These are phyloP conservation scores for Saguinus midas DNA, from an alignment of 2,113 vertebrate genomes.

Conservation along the genomic window DNA sequence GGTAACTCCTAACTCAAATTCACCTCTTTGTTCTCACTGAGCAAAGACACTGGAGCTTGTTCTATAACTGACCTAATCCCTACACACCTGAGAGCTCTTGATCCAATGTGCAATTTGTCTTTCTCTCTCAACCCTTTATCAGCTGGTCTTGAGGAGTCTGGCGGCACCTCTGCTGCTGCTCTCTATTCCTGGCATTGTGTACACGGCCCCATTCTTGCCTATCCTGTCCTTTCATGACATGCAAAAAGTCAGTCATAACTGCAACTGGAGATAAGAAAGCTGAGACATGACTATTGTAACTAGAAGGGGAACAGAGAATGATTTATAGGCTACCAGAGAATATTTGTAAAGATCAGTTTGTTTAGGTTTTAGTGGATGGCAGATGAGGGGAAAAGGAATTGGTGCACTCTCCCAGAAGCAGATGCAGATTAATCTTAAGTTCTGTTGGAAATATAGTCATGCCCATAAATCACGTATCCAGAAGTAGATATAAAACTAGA, in stretches of 20 bases:
- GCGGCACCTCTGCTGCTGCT: not conserved
- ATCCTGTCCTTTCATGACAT: not conserved
- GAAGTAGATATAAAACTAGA: not conserved
- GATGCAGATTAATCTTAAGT: not conserved
- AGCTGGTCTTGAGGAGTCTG: not conserved
- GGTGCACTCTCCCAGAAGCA: not conserved
- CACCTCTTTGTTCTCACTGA: not conserved
- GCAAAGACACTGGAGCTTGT: not conserved
- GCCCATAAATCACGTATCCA: not conserved
- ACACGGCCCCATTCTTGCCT: not conserved
- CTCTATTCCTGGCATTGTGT: not conserved
- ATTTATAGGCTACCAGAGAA: not conserved
- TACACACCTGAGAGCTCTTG: not conserved
- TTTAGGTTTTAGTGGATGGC: not conserved
- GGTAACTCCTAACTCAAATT: constrained; percentile 33
- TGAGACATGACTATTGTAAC: not conserved
- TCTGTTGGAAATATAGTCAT: not conserved
- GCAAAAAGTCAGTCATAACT: constrained; percentile 27
- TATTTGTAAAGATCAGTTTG: not conserved
- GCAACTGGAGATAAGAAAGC: not conserved
- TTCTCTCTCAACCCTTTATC: not conserved
- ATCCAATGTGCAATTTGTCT: not conserved
- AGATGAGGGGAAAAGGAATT: not conserved
- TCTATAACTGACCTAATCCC: not conserved
- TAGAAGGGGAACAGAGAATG: not conserved